Evolutionary conservation across 1,140 invertebrate genomes (phyloP).

Genomic region (Andricus grossulariae): DNA sequence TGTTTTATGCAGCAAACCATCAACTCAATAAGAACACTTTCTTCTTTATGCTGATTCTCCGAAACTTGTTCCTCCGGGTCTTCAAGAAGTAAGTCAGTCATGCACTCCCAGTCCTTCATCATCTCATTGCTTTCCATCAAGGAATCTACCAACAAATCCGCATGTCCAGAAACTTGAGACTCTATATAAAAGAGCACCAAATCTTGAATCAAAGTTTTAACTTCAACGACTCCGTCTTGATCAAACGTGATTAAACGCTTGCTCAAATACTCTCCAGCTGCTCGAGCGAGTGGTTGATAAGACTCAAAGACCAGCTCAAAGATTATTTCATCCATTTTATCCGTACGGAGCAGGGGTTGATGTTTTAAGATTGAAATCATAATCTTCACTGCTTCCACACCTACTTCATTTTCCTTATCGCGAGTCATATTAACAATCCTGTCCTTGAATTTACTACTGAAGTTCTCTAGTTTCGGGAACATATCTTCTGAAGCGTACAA

Average conservation of each 20-base stretch:
- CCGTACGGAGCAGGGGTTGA: conserved; percentile 94
- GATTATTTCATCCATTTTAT: conserved; percentile 99
- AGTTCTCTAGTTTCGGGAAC: conserved; percentile 96
- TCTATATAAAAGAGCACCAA: conserved; percentile 99
- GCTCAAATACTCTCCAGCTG: conserved; percentile 98
- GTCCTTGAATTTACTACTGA: conserved; percentile 99
- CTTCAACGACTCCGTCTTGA: conserved; percentile 82
- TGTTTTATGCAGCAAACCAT: conserved; percentile 99
- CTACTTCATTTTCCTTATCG: conserved; percentile 99
- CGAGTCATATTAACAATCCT: conserved; percentile 99
- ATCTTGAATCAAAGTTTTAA: conserved; percentile 96
- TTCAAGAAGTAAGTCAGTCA: conserved; percentile 97
- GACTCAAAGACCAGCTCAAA: conserved; percentile 99
- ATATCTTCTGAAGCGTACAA: conserved; percentile 96
- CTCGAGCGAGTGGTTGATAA: conserved; percentile 94
- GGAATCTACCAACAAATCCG: conserved; percentile 98
- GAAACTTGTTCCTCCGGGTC: conserved; percentile 93
- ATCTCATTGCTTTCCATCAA: conserved; percentile 98
- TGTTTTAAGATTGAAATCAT: conserved; percentile 97
- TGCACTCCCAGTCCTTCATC: conserved; percentile 99
- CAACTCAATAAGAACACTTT: conserved; percentile 97
- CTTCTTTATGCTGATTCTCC: conserved; percentile 91
- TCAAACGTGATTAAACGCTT: conserved; percentile 92
- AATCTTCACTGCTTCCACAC: conserved; percentile 95
- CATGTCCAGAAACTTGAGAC: conserved; percentile 96